Conservation (phyloP, 2,797 vertebrate species). For the Macropus fuliginosus region DNA sequence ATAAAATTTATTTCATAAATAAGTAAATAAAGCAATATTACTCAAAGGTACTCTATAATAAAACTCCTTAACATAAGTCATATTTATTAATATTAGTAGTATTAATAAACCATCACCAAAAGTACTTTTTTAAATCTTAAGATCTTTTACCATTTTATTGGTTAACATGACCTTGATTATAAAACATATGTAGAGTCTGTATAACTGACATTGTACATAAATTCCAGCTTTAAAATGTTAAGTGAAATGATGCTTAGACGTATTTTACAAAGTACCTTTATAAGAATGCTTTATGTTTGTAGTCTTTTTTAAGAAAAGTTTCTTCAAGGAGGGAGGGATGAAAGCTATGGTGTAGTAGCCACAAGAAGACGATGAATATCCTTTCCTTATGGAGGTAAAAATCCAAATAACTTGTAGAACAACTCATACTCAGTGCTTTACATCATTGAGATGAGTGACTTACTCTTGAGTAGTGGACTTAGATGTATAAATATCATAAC, state of each 20-base stretch:
- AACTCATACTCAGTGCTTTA: not conserved
- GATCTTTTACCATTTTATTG: conserved; percentile 39
- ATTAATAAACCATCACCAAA: conserved; percentile 65
- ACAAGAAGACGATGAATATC: not conserved
- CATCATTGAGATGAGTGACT: not conserved
- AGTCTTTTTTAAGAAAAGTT: not conserved
- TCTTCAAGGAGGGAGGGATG: not conserved
- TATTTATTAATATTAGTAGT: conserved; percentile 60
- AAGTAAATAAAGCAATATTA: conserved; percentile 63
- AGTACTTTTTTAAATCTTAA: conserved; percentile 54
- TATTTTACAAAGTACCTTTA: not conserved
- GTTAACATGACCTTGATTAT: not conserved
- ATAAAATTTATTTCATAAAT: conserved; percentile 70
- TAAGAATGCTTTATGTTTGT: not conserved
- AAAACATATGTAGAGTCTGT: not conserved
- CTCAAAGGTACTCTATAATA: conserved; percentile 69
- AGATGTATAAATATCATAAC: not conserved
- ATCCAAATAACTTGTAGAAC: not conserved
- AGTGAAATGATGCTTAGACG: not conserved
- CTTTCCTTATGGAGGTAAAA: not conserved
- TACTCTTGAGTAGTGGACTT: not conserved
- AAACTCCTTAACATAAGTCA: conserved; percentile 61
- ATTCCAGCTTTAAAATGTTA: not conserved
- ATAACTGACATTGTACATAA: not conserved
- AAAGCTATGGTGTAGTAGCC: not conserved